Evolutionary conservation across 2,113 vertebrate species (phyloP).

Genomic region (Actenoides lindsayi): DNA sequence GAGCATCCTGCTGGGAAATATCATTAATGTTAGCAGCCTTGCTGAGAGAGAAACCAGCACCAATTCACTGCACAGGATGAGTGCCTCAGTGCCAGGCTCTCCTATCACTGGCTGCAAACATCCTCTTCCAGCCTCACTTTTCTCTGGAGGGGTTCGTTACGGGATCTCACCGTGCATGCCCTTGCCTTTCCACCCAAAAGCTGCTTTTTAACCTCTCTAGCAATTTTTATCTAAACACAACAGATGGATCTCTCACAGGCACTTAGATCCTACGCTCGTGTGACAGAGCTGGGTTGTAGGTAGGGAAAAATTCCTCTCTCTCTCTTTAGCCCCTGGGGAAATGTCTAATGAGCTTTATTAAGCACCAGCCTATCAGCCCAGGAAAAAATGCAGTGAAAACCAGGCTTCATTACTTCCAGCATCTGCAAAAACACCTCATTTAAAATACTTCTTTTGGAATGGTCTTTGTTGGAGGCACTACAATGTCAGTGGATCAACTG

Average conservation of each 20-base stretch:
- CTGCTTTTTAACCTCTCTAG: neutral
- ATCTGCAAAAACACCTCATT: neutral
- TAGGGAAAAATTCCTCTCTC: neutral
- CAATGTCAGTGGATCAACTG: neutral
- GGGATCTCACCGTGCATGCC: fast-evolving
- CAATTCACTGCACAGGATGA: neutral
- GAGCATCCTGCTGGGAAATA: neutral
- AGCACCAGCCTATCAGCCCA: neutral
- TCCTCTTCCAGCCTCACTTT: neutral
- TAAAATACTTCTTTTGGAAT: neutral
- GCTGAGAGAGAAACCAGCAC: neutral
- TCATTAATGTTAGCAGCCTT: neutral
- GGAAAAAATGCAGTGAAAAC: neutral
- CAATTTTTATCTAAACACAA: neutral
- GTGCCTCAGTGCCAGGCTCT: neutral
- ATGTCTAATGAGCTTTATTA: neutral
- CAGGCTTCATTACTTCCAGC: neutral
- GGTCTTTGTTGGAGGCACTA: neutral
- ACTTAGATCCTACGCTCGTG: fast-evolving
- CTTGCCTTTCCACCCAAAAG: neutral
- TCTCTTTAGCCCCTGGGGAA: neutral
- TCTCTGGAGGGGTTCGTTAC: neutral
- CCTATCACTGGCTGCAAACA: neutral
- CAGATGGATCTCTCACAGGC: neutral
- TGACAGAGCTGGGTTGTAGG: neutral